Base-by-base conservation (phyloP, 1,140 invertebrate genomes). In the Drosophila tristis region DNA sequence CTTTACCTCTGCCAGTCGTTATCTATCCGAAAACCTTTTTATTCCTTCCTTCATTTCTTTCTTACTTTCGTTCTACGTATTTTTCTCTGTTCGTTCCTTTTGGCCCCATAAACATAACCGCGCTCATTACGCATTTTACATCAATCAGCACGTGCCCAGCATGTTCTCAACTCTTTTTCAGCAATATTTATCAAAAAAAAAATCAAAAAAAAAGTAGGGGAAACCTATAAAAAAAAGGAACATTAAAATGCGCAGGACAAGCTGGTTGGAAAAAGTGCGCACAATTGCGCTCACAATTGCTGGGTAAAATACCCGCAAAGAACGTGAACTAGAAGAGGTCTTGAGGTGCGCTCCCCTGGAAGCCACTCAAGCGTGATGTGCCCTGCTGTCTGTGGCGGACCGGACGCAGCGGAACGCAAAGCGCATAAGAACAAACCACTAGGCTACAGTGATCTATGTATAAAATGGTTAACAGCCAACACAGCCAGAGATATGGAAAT, bases 111-210 rank as follows among this genome's bases (percentile, higher is more conserved):
- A 76, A 73, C 63, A 63, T 65, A 87, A 86, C 82, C 82, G 66
- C 82, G 75, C 82, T 87, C 79, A 86, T 86, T 86, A 86, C 82
- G 82, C 74, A 86, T 79, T 86, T 86, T 89, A 87, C 82, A 86
- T 86, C 82, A 87, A 86, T 86, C 82, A 87, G 84, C 82, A 87
- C 82, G 82, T 86, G 82, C 82, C 66, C 82, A 82, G 82, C 82
- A 86, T 86, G 71, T 78, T 87, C 87, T 72, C 47, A 82, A 76
- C 63, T 87, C 78, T 78, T 77, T 75, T 68, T 58, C 4, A 16
- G 45, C 23, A 44, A 65, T 65, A 54, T 39, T 39, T 39, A 44
- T 51, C 54, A 48, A 43, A 47, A 56, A 29, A 78, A 72, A 42
- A 42, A 3, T n/a, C 51, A 53, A 57, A 48, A 42, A 58, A 49